Percentiles rank a stretch among this genome's conserved stretches.
phyloP scores from a whole-genome alignment of 2,888 invertebrate species.

The Patella depressa region DNA sequence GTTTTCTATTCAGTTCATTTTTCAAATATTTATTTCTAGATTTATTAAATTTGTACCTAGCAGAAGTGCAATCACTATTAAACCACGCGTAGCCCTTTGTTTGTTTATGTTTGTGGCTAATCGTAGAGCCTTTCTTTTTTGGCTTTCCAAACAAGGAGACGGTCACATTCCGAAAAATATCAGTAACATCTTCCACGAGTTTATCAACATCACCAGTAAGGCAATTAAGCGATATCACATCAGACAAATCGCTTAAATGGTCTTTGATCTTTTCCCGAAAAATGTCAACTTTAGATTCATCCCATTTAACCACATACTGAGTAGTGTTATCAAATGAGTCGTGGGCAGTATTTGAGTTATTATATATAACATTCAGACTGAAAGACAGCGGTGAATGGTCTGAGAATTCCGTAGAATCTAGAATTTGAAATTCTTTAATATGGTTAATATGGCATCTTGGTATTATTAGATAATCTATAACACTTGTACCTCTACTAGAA shows the following conservation, averaged over 20 bases:
- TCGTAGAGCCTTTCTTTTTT: no score
- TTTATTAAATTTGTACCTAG: no score
- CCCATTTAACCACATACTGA: background rate
- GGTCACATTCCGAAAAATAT: background rate
- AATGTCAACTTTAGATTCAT: background rate
- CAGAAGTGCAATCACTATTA: no score
- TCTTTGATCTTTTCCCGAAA: background rate
- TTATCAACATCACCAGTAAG: constrained; percentile 1
- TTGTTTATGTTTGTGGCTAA: no score
- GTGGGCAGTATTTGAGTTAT: background rate
- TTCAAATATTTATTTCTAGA: no score
- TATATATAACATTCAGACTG: background rate
- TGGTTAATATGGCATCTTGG: background rate
- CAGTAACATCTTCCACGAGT: background rate
- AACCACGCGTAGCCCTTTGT: no score
- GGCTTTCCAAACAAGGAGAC: background rate
- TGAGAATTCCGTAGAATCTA: constrained; percentile 14
- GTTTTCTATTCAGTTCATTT: no score
- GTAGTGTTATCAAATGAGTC: no score
- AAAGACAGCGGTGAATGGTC: background rate
- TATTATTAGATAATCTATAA: constrained; percentile 20
- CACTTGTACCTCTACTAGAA: constrained; percentile 14
- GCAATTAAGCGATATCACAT: background rate
- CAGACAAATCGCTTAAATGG: background rate
- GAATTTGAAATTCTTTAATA: constrained; percentile 14